Conservation (phyloP, 2,888 invertebrate species). For the Drosophila paramelanica region DNA sequence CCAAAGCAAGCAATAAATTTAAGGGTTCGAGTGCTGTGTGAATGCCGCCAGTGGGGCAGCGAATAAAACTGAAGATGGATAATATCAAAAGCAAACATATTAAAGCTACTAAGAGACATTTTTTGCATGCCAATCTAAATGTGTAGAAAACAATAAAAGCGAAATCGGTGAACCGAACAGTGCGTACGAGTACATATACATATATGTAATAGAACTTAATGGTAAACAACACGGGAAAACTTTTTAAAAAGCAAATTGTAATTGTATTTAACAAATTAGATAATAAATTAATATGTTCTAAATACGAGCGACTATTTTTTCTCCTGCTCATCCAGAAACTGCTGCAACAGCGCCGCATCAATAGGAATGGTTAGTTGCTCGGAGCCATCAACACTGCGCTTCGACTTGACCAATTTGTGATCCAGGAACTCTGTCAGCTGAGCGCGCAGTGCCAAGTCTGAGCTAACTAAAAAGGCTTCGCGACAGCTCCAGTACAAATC, state of each 20-base stretch:
- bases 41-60: slow-evolving; percentile 15
- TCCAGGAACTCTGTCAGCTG: slow-evolving; percentile 98
- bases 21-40: slow-evolving; percentile 29
- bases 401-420: slow-evolving; percentile 94
- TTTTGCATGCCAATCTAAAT: slow-evolving; percentile 79
- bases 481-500: slow-evolving; percentile 94
- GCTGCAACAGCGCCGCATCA: slow-evolving; percentile 89
- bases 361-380: slow-evolving; percentile 93
- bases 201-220: slow-evolving; percentile 40
- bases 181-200: slow-evolving; percentile 10
- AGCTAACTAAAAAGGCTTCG: slow-evolving; percentile 96
- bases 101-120: slow-evolving; percentile 55
- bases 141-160: slow-evolving; percentile 67
- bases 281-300: slow-evolving; percentile 78
- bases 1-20: slow-evolving; percentile 42
- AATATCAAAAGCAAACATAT: slow-evolving; percentile 49
- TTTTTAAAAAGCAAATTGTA: slow-evolving; percentile 68
- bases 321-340: slow-evolving; percentile 88
- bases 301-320: slow-evolving; percentile 65
- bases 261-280: slow-evolving; percentile 75
- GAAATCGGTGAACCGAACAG: slow-evolving; percentile 15
- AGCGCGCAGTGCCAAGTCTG: slow-evolving; percentile 94
- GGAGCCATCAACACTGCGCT: slow-evolving; percentile 91
- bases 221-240: slow-evolving; percentile 47
- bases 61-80: slow-evolving; percentile 18